Evolutionary conservation across 2,113 vertebrate species (phyloP).

Genomic region (Dromiciops gliroides): DNA sequence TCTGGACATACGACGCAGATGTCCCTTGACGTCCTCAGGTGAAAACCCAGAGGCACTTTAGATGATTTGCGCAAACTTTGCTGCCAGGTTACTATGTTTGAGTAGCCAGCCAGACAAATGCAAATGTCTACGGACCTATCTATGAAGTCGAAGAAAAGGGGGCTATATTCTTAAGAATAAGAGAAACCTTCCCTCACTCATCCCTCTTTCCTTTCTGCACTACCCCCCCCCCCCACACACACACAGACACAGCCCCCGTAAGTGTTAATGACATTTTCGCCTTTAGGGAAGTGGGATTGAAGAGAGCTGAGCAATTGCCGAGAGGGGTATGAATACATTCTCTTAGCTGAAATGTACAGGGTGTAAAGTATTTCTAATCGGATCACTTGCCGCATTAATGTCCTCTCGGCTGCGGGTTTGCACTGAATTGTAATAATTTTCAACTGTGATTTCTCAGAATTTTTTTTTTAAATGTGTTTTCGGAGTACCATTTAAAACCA

Average conservation of each 20-base stretch:
- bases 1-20: background rate
- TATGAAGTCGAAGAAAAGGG: background rate
- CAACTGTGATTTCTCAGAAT: background rate
- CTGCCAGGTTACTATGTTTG: background rate
- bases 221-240: background rate
- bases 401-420: background rate
- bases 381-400: constrained; percentile 2
- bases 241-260: background rate
- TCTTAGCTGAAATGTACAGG: background rate
- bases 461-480: constrained; percentile 24
- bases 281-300: background rate
- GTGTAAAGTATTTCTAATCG: background rate
- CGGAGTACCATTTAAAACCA: constrained; percentile 38
- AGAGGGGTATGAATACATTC: background rate
- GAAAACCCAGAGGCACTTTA: background rate
- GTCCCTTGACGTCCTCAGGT: background rate
- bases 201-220: background rate
- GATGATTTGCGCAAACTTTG: background rate
- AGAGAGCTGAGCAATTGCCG: background rate
- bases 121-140: background rate
- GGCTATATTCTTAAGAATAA: background rate
- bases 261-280: background rate
- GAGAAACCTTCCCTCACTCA: background rate
- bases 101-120: background rate
- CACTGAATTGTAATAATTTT: constrained; percentile 47